Conservation (phyloP, 2,113 vertebrate genomes). For the Perca flavescens region DNA sequence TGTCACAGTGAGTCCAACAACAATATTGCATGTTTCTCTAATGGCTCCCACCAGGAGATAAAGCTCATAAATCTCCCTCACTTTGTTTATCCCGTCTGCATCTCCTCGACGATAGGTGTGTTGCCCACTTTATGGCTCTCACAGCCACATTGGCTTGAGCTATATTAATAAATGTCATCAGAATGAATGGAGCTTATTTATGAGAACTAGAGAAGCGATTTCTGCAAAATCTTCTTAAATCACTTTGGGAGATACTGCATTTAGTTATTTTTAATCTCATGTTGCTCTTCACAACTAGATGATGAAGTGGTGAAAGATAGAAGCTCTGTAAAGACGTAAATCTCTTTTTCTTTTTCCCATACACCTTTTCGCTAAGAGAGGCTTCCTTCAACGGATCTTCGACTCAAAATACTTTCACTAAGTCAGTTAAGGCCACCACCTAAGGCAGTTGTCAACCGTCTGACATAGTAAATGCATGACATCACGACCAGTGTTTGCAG, state of each 20-base stretch:
- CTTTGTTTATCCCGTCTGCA: constrained; percentile 50
- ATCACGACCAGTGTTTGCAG: constrained; percentile 27
- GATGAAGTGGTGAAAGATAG: constrained; percentile 11
- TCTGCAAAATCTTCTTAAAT: constrained; percentile 3
- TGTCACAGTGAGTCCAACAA: constrained; percentile 43
- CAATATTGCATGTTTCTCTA: constrained; percentile 48
- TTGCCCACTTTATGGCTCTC: constrained; percentile 28
- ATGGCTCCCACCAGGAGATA: constrained; percentile 53
- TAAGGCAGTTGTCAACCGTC: not conserved
- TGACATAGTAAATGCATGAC: constrained; percentile 39
- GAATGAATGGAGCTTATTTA: constrained; percentile 19
- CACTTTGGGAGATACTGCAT: constrained; percentile 2
- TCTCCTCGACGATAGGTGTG: constrained; percentile 28
- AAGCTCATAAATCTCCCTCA: constrained; percentile 47
- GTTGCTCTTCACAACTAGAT: not conserved
- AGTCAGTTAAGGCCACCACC: constrained; percentile 5
- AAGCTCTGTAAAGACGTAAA: constrained; percentile 12
- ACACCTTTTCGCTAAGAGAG: not conserved
- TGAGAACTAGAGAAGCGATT: constrained; percentile 8
- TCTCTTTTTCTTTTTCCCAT: not conserved
- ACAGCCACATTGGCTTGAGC: constrained; percentile 19
- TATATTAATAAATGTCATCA: constrained; percentile 39
- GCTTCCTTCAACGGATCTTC: not conserved
- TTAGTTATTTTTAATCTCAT: constrained; percentile 8
- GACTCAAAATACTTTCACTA: constrained; percentile 15